A percentile compares a stretch with the other conserved stretches of the same genome.
These are phyloP conservation scores for Protobothrops mucrosquamatus DNA, from an alignment of 2,113 vertebrate species.

Conservation along the genomic window DNA sequence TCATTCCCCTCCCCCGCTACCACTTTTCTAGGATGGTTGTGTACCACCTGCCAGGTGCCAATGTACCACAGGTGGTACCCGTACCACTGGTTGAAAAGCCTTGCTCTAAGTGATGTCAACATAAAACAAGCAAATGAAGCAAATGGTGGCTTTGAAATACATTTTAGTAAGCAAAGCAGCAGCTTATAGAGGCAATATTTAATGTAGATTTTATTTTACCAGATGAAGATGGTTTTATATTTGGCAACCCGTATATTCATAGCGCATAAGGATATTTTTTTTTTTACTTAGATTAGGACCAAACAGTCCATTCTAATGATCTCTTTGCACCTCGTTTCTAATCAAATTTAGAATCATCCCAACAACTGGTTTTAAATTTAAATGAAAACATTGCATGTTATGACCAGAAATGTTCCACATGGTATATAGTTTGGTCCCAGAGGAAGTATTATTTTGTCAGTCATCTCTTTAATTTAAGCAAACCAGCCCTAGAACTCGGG, in stretches of 20 bases:
- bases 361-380: neutral
- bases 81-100: too few relatives aligned
- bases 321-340: neutral
- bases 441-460: neutral
- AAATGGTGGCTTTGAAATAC: neutral
- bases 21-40: too few relatives aligned
- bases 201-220: neutral
- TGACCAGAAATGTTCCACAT: neutral
- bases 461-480: neutral
- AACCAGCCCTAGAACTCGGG: neutral
- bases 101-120: neutral
- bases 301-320: neutral
- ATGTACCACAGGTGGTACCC: too few relatives aligned
- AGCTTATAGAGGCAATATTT: neutral
- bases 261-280: neutral
- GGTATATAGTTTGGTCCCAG: neutral
- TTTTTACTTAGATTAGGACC: neutral
- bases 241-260: neutral
- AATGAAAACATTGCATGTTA: neutral
- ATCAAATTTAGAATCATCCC: neutral
- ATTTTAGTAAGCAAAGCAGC: neutral
- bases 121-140: neutral
- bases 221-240: neutral
- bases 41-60: too few relatives aligned
- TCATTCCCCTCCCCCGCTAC: too few relatives aligned